phyloP scores from a whole-genome alignment of 2,888 invertebrate species.

The Muscina levida region DNA sequence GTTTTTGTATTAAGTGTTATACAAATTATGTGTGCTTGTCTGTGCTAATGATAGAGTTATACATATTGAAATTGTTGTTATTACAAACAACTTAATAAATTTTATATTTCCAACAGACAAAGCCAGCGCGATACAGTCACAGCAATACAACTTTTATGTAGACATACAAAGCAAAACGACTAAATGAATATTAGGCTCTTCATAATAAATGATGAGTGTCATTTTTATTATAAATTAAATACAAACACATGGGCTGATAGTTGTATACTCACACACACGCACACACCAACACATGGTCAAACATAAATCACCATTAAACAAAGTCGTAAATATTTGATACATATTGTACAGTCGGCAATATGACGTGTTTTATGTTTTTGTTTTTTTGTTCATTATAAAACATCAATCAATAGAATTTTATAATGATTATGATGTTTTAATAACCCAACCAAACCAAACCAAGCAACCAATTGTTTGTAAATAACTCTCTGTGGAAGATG shows the following conservation, averaged over 20 bases:
- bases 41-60: slow-evolving; percentile 47
- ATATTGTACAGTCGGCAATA: slow-evolving; percentile 49
- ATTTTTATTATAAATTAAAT: slow-evolving; percentile 48
- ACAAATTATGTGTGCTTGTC: not conserved
- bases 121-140: too few relatives aligned
- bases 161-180: not conserved
- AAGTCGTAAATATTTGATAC: slow-evolving; percentile 53
- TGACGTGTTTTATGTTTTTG: slow-evolving; percentile 37
- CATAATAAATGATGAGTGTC: slow-evolving; percentile 62
- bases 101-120: slow-evolving; percentile 44
- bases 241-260: slow-evolving; percentile 11
- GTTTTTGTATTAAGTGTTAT: too few relatives aligned
- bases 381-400: slow-evolving; percentile 33
- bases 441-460: slow-evolving; percentile 41
- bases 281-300: slow-evolving; percentile 9
- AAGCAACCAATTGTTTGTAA: slow-evolving; percentile 53
- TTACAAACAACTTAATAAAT: slow-evolving; percentile 63
- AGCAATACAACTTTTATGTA: not conserved
- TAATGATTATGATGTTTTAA: slow-evolving; percentile 56
- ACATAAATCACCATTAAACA: slow-evolving; percentile 35
- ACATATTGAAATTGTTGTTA: slow-evolving; percentile 25
- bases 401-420: slow-evolving; percentile 64
- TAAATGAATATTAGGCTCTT: slow-evolving; percentile 51
- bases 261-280: slow-evolving; percentile 27
- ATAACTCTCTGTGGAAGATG: slow-evolving; percentile 28